A percentile compares a stretch with the other conserved stretches of the same genome.
These are phyloP conservation scores for Tribolium freemani DNA, from an alignment of 2,888 invertebrate species.

Conservation along the genomic window DNA sequence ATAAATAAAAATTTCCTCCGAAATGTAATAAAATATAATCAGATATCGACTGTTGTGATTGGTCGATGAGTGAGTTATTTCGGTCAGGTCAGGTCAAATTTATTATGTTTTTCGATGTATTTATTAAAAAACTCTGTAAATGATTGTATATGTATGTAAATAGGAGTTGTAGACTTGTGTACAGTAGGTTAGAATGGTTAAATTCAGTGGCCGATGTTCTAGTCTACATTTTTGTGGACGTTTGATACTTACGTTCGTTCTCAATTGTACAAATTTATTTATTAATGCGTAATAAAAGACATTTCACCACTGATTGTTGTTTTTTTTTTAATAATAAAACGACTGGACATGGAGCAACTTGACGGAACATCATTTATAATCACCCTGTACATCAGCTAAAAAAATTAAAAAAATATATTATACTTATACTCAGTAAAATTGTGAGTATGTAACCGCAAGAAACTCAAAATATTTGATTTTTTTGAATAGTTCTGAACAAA, in stretches of 20 bases:
- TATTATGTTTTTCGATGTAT: conserved; percentile 24
- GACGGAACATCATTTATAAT: no score
- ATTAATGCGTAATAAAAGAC: conserved; percentile 37
- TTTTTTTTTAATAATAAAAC: background rate
- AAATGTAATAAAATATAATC: background rate
- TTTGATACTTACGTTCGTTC: conserved; percentile 7
- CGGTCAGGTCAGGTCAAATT: no score
- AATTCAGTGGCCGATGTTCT: conserved; percentile 16
- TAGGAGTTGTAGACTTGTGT: conserved; percentile 54
- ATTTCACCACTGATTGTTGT: conserved; percentile 19
- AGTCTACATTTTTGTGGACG: conserved; percentile 24
- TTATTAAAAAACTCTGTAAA: conserved; percentile 40
- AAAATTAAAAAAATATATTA: no score
- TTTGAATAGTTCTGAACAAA: no score
- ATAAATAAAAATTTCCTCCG: no score
- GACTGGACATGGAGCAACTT: no score
- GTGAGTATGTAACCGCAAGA: no score
- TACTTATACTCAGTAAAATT: no score
- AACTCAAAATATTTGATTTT: no score
- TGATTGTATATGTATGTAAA: conserved; percentile 57
- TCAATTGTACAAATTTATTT: conserved; percentile 39
- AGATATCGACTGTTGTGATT: conserved; percentile 38
- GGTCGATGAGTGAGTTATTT: conserved; percentile 9
- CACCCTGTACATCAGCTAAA: no score
- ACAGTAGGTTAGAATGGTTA: conserved; percentile 46